Conservation (phyloP, 2,113 vertebrate genomes). For the Gymnorhina tibicen region DNA sequence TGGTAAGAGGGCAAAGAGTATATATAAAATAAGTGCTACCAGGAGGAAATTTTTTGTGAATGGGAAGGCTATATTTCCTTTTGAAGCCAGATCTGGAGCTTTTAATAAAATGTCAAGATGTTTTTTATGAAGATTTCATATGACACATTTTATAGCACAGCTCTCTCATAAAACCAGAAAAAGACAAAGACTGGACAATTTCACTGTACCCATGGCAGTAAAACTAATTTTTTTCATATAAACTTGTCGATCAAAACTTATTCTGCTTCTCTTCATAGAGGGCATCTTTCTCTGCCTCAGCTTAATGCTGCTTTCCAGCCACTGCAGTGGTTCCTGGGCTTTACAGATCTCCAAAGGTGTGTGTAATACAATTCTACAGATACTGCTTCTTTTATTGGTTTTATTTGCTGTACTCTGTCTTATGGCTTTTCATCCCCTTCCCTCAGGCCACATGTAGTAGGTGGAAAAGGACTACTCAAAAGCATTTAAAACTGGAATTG, state of each 20-base stretch:
- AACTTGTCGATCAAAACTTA: slow-evolving; percentile 16
- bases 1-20: not conserved
- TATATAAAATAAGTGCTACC: not conserved
- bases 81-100: not conserved
- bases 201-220: slow-evolving; percentile 1
- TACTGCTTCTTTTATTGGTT: slow-evolving; percentile 32
- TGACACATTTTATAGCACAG: slow-evolving; percentile 19
- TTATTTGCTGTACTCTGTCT: slow-evolving; percentile 7
- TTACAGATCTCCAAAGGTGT: slow-evolving; percentile 27
- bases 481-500: not conserved
- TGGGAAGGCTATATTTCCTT: not conserved
- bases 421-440: slow-evolving; percentile 28
- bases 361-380: not conserved
- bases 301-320: not conserved
- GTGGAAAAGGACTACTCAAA: not conserved
- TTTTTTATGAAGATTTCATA: slow-evolving; percentile 40
- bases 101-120: slow-evolving; percentile 2
- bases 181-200: not conserved
- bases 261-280: not conserved
- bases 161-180: not conserved
- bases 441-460: slow-evolving; percentile 16
- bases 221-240: slow-evolving; percentile 17
- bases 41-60: slow-evolving; percentile 14
- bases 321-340: not conserved
- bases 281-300: not conserved